These are phyloP conservation scores for Cichlasoma orientale DNA, from an alignment of 2,797 vertebrate genomes.

Conservation along the genomic window DNA sequence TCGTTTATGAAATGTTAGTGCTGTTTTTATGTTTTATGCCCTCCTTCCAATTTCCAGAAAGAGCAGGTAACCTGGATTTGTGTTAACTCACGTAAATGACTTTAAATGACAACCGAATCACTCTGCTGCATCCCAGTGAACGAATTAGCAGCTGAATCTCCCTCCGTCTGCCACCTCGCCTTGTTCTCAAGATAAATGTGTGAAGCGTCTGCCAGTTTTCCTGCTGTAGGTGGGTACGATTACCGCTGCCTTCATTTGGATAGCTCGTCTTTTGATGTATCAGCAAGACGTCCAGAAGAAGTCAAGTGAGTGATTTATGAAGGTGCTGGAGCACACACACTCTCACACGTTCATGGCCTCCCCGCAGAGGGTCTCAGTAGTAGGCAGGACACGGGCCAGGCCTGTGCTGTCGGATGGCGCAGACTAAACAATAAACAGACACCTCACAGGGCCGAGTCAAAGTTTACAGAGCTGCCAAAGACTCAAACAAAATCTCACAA, in stretches of 20 bases:
- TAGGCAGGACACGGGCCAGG: conserved; percentile 42
- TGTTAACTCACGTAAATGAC: neutral
- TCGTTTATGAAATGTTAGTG: neutral
- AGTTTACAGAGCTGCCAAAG: conserved; percentile 39
- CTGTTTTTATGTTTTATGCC: neutral
- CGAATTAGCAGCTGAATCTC: conserved; percentile 44
- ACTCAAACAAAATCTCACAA: conserved; percentile 27
- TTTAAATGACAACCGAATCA: conserved; percentile 37
- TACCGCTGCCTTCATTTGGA: conserved; percentile 23
- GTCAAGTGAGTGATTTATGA: conserved; percentile 49
- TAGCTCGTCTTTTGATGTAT: conserved; percentile 42
- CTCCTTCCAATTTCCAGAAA: neutral
- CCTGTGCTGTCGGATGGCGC: conserved; percentile 43
- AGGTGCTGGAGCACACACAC: conserved; percentile 13
- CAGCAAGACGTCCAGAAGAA: conserved; percentile 31
- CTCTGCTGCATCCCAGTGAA: conserved; percentile 1
- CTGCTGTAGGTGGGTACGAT: conserved; percentile 33
- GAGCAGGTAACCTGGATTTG: neutral
- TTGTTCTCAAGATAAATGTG: conserved; percentile 39
- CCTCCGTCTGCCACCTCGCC: conserved; percentile 23
- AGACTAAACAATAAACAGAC: conserved; percentile 78
- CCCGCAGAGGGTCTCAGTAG: conserved; percentile 36
- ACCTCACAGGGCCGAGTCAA: conserved; percentile 43
- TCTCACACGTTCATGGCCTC: conserved; percentile 23
- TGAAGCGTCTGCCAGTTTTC: conserved; percentile 17